phyloP scores from a whole-genome alignment of 2,888 invertebrate species.

The Junonia oenone region DNA sequence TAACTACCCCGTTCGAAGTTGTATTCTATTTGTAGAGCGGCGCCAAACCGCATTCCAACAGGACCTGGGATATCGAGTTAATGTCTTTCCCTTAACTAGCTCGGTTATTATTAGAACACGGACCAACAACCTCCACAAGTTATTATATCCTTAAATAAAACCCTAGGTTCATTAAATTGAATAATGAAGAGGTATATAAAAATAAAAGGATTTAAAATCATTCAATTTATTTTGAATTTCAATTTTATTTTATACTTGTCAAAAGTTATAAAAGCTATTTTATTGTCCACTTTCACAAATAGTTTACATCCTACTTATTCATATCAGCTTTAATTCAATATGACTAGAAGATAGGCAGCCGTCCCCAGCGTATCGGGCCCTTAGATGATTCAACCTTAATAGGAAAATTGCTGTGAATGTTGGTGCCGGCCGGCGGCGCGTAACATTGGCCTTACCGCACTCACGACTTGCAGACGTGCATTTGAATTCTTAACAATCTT shows the following conservation, averaged over 20 bases:
- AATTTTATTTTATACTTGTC: not conserved
- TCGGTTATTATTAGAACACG: constrained; percentile 57
- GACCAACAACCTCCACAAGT: constrained; percentile 43
- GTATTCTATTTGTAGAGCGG: constrained; percentile 63
- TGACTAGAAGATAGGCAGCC: constrained; percentile 51
- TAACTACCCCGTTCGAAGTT: constrained; percentile 43
- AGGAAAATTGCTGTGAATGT: constrained; percentile 67
- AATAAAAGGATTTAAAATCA: no score
- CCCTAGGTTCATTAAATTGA: not conserved
- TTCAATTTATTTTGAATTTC: no score
- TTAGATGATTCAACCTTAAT: constrained; percentile 68
- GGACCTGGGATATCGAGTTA: constrained; percentile 65
- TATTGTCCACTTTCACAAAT: constrained; percentile 56
- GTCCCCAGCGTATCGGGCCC: constrained; percentile 56
- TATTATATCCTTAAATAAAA: constrained; percentile 20
- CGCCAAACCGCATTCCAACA: constrained; percentile 72
- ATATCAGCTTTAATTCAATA: constrained; percentile 53
- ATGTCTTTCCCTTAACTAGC: constrained; percentile 53
- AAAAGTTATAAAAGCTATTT: constrained; percentile 34
- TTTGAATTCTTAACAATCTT: constrained; percentile 43
- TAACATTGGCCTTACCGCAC: constrained; percentile 76
- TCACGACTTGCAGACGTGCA: constrained; percentile 66
- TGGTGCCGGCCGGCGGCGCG: constrained; percentile 50
- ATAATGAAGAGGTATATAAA: no score
- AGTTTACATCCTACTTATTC: constrained; percentile 65